Conservation (phyloP, 2,113 vertebrate species). For the Egretta garzetta region DNA sequence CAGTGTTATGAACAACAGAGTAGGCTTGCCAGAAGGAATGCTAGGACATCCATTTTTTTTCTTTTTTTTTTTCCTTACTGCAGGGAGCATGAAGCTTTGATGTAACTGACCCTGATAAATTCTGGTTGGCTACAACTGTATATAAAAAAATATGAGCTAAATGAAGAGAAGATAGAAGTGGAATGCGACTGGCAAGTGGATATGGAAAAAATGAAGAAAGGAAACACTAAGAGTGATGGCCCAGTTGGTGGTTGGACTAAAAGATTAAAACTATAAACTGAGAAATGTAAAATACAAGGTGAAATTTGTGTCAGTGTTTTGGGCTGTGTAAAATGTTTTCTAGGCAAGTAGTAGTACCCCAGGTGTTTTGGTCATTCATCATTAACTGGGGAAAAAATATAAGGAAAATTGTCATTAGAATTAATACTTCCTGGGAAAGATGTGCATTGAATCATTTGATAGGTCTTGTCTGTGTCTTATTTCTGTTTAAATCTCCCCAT, state of each 20-base stretch:
- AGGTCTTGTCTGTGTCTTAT: not conserved
- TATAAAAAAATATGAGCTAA: not conserved
- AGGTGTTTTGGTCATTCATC: not conserved
- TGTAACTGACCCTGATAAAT: not conserved
- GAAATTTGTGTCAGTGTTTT: not conserved
- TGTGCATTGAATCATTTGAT: not conserved
- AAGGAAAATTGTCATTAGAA: not conserved
- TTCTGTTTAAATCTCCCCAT: not conserved
- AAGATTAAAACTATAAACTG: not conserved
- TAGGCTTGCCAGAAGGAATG: not conserved
- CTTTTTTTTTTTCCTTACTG: not conserved
- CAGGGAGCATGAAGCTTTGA: not conserved
- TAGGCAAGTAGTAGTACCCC: not conserved
- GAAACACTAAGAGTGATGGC: not conserved
- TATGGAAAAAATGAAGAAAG: not conserved
- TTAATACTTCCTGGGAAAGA: not conserved
- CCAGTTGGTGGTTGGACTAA: not conserved
- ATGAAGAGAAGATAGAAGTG: not conserved
- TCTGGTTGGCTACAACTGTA: not conserved
- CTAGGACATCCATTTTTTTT: accelerated
- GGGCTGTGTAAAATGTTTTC: not conserved
- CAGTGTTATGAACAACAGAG: not conserved
- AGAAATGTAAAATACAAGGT: not conserved
- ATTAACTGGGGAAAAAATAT: not conserved
- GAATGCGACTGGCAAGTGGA: not conserved